Conservation (phyloP, 1,140 invertebrate species). For the Calliopsis andreniformis region DNA sequence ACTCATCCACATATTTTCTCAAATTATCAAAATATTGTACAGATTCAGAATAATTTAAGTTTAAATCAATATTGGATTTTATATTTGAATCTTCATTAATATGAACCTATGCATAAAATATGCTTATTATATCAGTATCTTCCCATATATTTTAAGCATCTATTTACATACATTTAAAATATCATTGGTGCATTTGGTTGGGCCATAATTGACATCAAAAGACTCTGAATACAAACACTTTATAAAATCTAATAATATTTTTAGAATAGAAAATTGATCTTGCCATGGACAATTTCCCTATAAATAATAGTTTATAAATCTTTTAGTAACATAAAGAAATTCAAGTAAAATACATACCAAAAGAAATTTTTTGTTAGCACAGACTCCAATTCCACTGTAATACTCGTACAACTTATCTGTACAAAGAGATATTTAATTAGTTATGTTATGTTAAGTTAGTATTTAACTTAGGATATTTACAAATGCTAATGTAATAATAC, state of each 20-base stretch:
- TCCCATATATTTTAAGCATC: background rate
- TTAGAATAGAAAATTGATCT: constrained; percentile 49
- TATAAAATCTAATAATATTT: constrained; percentile 55
- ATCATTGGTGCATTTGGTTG: constrained; percentile 19
- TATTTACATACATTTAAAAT: constrained; percentile 38
- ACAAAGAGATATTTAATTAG: constrained; percentile 17
- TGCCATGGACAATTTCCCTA: constrained; percentile 57
- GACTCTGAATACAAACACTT: constrained; percentile 43
- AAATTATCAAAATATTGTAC: constrained; percentile 46
- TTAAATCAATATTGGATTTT: constrained; percentile 8
- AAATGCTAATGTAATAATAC: constrained; percentile 23
- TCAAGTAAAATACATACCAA: constrained; percentile 43
- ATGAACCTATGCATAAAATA: constrained; percentile 16
- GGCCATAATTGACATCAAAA: background rate
- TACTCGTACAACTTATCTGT: constrained; percentile 46
- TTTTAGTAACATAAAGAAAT: background rate
- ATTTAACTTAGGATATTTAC: background rate
- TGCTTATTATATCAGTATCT: background rate
- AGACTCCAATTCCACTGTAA: constrained; percentile 61
- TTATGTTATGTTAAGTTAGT: too few species aligned
- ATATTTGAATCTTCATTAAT: constrained; percentile 14
- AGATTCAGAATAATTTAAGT: constrained; percentile 47
- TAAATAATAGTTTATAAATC: constrained; percentile 1
- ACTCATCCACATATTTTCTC: constrained; percentile 9
- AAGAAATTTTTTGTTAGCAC: constrained; percentile 46